A percentile compares a stretch with the other conserved stretches of the same genome.
Conservation (phyloP, 2,888 invertebrate species). For the Tipula unca region DNA sequence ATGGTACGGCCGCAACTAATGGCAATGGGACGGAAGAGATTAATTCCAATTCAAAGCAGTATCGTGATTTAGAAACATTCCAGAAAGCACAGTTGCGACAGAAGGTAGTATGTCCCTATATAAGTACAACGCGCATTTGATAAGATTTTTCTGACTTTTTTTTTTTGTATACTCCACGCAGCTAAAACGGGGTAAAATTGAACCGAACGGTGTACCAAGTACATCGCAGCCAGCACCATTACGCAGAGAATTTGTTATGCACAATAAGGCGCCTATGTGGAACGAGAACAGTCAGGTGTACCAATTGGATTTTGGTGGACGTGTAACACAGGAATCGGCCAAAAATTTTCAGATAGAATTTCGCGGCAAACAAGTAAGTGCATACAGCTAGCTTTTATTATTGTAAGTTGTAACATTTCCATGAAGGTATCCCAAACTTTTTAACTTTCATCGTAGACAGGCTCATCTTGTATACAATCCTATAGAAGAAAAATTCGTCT, state of each 20-base stretch:
- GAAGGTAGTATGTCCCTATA: conserved; percentile 57
- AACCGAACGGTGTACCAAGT: conserved; percentile 44
- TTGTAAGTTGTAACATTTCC: too few relatives aligned
- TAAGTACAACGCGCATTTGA: too few relatives aligned
- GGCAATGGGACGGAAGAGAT: conserved; percentile 46
- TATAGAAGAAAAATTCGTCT: too few relatives aligned
- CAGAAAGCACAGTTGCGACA: conserved; percentile 86
- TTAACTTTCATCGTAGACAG: too few relatives aligned
- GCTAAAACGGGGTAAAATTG: conserved; percentile 64
- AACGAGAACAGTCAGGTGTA: conserved; percentile 99
- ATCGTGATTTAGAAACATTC: conserved; percentile 79
- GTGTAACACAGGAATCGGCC: conserved; percentile 98
- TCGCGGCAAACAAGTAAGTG: conserved; percentile 85
- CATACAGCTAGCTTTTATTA: too few relatives aligned
- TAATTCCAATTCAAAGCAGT: conserved; percentile 60
- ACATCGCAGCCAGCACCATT: conserved; percentile 43
- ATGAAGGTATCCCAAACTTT: too few relatives aligned
- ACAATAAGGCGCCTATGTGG: conserved; percentile 97
- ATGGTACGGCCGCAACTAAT: conserved; percentile 33
- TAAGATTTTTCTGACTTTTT: too few relatives aligned
- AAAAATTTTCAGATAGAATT: conserved; percentile 99
- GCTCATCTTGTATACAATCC: too few relatives aligned
- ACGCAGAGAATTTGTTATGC: conserved; percentile 83
- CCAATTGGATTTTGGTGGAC: conserved; percentile 96
- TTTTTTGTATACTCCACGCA: conserved; percentile 35